Conservation (phyloP, 1,140 invertebrate species). For the Heliconius congener region DNA sequence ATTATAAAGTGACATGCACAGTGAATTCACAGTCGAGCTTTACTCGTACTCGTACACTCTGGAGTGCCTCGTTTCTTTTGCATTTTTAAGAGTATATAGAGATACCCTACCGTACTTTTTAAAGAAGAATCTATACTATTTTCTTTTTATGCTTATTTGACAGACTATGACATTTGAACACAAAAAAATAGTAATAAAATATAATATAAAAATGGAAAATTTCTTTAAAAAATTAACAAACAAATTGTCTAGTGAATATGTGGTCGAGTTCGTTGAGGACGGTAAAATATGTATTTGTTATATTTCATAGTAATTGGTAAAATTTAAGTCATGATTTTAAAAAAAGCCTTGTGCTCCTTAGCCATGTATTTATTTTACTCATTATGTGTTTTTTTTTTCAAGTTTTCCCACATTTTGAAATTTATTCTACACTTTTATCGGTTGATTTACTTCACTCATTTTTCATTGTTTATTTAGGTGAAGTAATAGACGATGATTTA, state of each 20-base stretch:
- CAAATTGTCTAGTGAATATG: conserved; percentile 45
- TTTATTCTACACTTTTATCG: not conserved
- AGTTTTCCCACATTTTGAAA: too few species aligned
- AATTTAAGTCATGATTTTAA: not conserved
- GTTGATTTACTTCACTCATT: not conserved
- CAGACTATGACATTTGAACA: not conserved
- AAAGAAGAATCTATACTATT: not conserved
- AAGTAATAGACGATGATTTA: conserved; percentile 37
- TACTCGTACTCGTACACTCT: not conserved
- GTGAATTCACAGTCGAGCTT: too few species aligned
- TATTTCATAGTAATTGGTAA: not conserved
- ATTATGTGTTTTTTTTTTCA: too few species aligned
- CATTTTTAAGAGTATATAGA: not conserved
- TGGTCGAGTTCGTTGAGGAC: conserved; percentile 48
- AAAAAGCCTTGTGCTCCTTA: not conserved
- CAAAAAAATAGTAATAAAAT: not conserved
- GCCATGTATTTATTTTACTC: not conserved
- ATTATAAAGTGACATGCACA: too few species aligned
- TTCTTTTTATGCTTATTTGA: not conserved
- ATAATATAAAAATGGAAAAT: conserved; percentile 49
- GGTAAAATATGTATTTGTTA: conserved; percentile 30
- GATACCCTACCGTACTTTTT: not conserved
- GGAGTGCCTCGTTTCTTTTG: too few species aligned
- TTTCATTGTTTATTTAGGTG: conserved; percentile 21
- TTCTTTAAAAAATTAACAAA: conserved; percentile 54